A percentile compares a stretch with the other conserved stretches of the same genome.
Evolutionary conservation across 2,113 vertebrate species (phyloP).

Genomic region (Rattus rattus): DNA sequence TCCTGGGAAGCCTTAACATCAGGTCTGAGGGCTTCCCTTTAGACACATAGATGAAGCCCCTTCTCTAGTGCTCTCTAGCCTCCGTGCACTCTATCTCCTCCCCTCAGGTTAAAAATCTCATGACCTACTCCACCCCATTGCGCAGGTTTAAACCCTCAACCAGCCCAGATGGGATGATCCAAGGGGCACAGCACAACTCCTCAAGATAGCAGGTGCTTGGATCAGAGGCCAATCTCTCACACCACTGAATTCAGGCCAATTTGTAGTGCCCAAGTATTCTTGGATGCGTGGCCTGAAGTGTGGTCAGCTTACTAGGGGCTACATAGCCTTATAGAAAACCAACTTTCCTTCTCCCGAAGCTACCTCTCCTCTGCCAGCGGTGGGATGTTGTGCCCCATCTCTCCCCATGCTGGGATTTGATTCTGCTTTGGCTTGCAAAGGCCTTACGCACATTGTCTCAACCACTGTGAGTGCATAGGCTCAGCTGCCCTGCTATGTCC

Average conservation of each 20-base stretch:
- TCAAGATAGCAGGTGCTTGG: neutral
- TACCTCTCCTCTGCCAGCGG: neutral
- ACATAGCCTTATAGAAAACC: neutral
- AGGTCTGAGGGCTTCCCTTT: neutral
- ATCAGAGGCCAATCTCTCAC: neutral
- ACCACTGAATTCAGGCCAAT: neutral
- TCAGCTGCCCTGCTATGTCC: neutral
- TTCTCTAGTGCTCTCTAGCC: neutral
- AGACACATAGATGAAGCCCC: neutral
- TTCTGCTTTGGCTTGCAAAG: neutral
- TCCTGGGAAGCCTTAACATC: neutral
- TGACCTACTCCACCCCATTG: neutral
- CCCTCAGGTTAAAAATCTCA: neutral
- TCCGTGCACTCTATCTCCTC: neutral
- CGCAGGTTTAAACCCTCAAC: neutral
- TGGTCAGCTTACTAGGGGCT: neutral
- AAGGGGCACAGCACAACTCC: neutral
- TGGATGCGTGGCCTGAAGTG: neutral
- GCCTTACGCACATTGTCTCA: neutral
- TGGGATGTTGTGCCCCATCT: neutral
- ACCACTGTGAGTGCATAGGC: neutral
- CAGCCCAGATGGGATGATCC: neutral
- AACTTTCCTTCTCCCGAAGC: neutral
- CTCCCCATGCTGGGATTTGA: neutral
- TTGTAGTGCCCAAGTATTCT: neutral